Evolutionary conservation across 2,797 vertebrate species (phyloP).

Genomic region (Chelidonichthys spinosus): DNA sequence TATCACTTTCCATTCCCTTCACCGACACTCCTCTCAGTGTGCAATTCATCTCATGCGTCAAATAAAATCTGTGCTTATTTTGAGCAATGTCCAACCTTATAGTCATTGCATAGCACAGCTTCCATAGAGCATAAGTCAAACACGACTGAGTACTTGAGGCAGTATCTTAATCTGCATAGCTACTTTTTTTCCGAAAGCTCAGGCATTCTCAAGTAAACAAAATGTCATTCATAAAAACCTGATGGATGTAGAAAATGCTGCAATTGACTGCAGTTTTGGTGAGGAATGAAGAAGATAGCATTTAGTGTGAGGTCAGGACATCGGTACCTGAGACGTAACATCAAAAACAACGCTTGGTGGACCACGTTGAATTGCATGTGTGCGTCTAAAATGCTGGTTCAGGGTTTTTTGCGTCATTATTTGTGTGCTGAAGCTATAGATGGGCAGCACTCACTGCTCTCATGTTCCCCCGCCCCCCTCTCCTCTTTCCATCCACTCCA

Average conservation of each 20-base stretch:
- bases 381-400: not conserved
- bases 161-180: not conserved
- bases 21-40: not conserved
- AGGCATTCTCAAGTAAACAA: not conserved
- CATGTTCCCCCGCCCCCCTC: constrained; percentile 8
- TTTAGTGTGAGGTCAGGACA: not conserved
- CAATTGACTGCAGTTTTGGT: not conserved
- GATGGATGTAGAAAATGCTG: not conserved
- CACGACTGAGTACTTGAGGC: not conserved
- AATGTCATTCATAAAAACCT: not conserved
- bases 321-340: not conserved
- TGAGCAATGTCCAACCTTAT: constrained; percentile 12
- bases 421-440: not conserved
- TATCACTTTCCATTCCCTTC: not conserved
- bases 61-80: constrained; percentile 27
- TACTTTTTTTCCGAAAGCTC: constrained; percentile 4
- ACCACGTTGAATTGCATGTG: not conserved
- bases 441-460: not conserved
- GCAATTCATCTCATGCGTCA: constrained; percentile 20
- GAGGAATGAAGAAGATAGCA: not conserved
- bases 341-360: not conserved
- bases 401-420: not conserved
- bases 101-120: constrained; percentile 28
- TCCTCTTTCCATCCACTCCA: constrained; percentile 29
- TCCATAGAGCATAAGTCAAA: constrained; percentile 28